Conservation (phyloP, 2,888 invertebrate species). For the Quadroppia sp. region DNA sequence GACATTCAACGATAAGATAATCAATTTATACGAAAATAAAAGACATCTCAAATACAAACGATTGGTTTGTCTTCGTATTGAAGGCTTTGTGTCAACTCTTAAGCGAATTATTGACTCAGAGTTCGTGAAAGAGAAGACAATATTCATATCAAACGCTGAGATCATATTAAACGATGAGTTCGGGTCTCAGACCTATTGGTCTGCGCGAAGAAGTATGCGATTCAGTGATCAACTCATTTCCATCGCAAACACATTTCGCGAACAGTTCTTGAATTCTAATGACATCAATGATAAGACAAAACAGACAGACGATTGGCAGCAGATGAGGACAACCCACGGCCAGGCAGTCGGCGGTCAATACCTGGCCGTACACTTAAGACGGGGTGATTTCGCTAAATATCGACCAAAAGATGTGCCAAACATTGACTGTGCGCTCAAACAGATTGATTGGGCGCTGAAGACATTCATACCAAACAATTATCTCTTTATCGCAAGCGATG, state of each 20-base stretch:
- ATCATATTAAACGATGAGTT: conserved; percentile 80
- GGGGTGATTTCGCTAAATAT: conserved; percentile 78
- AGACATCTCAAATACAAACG: conserved; percentile 67
- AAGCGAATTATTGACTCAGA: conserved; percentile 18
- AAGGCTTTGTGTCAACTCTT: conserved; percentile 57
- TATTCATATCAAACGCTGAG: conserved; percentile 62
- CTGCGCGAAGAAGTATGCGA: conserved; percentile 78
- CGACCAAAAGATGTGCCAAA: conserved; percentile 71
- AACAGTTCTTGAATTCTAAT: conserved; percentile 61
- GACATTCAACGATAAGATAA: not conserved
- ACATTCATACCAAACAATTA: conserved; percentile 58
- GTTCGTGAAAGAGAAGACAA: conserved; percentile 42
- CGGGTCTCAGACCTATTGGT: conserved; percentile 78
- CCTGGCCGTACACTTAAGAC: conserved; percentile 75
- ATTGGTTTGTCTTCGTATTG: conserved; percentile 68
- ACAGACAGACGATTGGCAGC: conserved; percentile 62
- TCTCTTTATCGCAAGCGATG: conserved; percentile 83
- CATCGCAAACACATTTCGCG: conserved; percentile 67
- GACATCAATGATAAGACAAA: conserved; percentile 61
- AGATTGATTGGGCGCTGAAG: conserved; percentile 63
- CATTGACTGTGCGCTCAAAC: conserved; percentile 68
- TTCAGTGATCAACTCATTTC: conserved; percentile 67
- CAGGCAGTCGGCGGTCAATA: conserved; percentile 46
- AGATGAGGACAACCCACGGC: conserved; percentile 54
- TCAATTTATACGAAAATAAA: conserved; percentile 1